Evolutionary conservation across 1,140 invertebrate species (phyloP), one percentile per base, ranked within the genome.

Genomic region (Hylyphantes graminicola): DNA sequence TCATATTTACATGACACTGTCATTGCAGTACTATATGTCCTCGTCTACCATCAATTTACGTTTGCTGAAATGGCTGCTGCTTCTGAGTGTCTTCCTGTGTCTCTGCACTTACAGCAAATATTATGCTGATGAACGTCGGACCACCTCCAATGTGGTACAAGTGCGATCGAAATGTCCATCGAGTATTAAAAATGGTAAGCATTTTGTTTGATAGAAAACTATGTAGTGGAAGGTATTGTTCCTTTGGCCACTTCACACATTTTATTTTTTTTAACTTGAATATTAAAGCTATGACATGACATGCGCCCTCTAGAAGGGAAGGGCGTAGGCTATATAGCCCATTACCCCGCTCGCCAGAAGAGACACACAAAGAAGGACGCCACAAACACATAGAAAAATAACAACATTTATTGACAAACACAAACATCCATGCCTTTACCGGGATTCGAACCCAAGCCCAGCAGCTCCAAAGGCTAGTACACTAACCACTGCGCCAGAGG

Each of bases 51-150:
- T 74, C 17, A 74, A n/a, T 35, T 21, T 15, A 21, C 72, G 72
- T 57, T 19, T 74, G 12, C 21, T 55, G 15, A 74, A 74, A 57
- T 74, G 72, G 15, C 35, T 74, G 17, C 13, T 74, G 53, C 11
- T 74, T 7, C 54, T 74, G 48, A 70, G 68, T 17, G n/a, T 70
- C 11, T 53, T 70, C 13, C 12, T 70, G 50, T 70, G 68, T 48
- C 12, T 70, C 10, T 15, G 51, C 50, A 53, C 68, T 2, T 70
- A 70, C 9, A 19, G 50, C 6, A 48, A 70, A n/a, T 70, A 70
- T 15, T 13, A 53, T 12, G n/a, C 3, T 10, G 54, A 70, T 19
- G 50, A 35, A 35, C 35, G n/a, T 0, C 68, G 12, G 13, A 54
- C 50, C 15, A 53, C 68, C 19, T 21, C n/a, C 0, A 0, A 9